These are phyloP conservation scores for Meriones unguiculatus DNA, from an alignment of 2,113 vertebrate genomes.

Conservation along the genomic window DNA sequence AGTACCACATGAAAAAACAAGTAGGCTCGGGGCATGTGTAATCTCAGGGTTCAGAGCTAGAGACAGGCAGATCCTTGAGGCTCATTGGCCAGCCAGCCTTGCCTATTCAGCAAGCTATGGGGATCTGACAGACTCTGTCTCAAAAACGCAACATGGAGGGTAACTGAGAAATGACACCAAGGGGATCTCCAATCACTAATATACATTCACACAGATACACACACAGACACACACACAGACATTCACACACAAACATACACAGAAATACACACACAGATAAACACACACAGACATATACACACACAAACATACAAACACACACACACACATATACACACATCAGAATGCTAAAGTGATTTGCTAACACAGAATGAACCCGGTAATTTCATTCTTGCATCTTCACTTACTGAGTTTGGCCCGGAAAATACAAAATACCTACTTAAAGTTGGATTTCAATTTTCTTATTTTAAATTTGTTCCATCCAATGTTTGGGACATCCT, in stretches of 20 bases:
- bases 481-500: background rate
- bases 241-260: background rate
- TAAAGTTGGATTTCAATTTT: conserved; percentile 1
- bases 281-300: background rate
- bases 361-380: background rate
- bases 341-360: too few relatives aligned
- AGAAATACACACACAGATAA: background rate
- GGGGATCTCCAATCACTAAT: background rate
- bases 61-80: background rate
- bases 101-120: background rate
- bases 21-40: background rate
- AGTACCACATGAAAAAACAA: background rate
- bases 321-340: background rate
- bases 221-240: background rate
- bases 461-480: background rate
- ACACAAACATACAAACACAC: background rate
- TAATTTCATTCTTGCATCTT: background rate
- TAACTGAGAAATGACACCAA: background rate
- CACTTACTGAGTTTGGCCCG: background rate
- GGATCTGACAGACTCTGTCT: background rate
- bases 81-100: background rate
- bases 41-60: background rate
- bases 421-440: background rate
- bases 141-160: background rate
- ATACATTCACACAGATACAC: background rate